These are phyloP conservation scores for Cyrtonyx montezumae DNA, from an alignment of 2,113 vertebrate species.

Conservation along the genomic window DNA sequence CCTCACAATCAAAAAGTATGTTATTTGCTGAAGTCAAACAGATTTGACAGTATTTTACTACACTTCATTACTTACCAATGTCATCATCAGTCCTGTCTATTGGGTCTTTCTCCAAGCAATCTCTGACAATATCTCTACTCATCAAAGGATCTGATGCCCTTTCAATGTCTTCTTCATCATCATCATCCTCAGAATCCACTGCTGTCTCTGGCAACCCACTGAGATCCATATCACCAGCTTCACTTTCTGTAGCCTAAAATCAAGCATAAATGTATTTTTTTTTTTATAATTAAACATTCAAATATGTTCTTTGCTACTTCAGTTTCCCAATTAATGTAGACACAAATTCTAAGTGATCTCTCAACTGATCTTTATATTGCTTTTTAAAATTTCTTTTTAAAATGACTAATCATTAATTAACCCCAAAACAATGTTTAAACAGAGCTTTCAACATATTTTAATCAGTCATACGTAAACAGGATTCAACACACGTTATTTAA, in stretches of 20 bases:
- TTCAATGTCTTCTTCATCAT: slow-evolving; percentile 98
- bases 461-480: neutral
- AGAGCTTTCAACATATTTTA: neutral
- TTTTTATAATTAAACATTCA: neutral
- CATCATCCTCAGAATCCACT: slow-evolving; percentile 97
- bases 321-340: neutral
- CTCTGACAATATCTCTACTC: slow-evolving; percentile 96
- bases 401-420: neutral
- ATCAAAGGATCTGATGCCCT: slow-evolving; percentile 95
- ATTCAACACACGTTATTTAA: neutral
- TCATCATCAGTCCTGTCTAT: slow-evolving; percentile 97
- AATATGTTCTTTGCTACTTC: neutral
- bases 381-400: neutral
- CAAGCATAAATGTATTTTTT: neutral
- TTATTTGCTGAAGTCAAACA: neutral
- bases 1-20: neutral
- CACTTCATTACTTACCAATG: slow-evolving; percentile 84
- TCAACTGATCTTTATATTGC: neutral
- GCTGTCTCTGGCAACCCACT: slow-evolving; percentile 98
- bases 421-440: neutral
- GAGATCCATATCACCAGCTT: slow-evolving; percentile 98
- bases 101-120: slow-evolving; percentile 98
- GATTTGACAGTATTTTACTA: neutral
- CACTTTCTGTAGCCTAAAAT: slow-evolving; percentile 94
- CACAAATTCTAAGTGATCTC: neutral